Evolutionary conservation across 2,888 invertebrate genomes (phyloP).

Genomic region (Lithophane semibrunnea): DNA sequence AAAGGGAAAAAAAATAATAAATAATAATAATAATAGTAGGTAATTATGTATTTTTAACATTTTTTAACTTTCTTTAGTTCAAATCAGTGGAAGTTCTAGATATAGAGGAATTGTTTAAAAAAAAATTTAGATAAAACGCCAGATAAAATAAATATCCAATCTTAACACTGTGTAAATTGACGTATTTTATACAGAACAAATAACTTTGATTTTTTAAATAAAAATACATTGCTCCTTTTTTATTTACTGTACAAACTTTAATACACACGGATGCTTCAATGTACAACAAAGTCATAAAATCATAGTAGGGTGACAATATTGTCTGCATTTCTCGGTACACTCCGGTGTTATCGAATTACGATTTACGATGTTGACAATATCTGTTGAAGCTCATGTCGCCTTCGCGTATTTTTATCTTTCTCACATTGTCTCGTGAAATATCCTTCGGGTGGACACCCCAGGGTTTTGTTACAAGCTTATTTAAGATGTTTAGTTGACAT

Average conservation of each 20-base stretch:
- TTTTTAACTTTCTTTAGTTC: too few relatives aligned
- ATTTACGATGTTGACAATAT: conserved; percentile 84
- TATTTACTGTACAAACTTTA: background rate
- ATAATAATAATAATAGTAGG: too few relatives aligned
- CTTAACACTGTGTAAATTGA: too few relatives aligned
- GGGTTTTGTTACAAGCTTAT: conserved; percentile 63
- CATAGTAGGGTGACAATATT: conserved; percentile 75
- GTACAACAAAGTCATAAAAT: conserved; percentile 45
- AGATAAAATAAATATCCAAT: too few relatives aligned
- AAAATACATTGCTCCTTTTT: conserved; percentile 26
- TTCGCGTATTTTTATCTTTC: conserved; percentile 78
- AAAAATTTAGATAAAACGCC: too few relatives aligned
- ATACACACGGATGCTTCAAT: conserved; percentile 18
- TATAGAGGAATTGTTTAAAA: too few relatives aligned
- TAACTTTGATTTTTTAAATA: too few relatives aligned
- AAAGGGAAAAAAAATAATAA: too few relatives aligned
- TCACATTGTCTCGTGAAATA: conserved; percentile 77
- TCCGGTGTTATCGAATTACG: conserved; percentile 86
- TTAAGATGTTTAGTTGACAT: conserved; percentile 59
- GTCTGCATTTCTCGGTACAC: conserved; percentile 56
- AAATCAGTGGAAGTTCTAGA: too few relatives aligned
- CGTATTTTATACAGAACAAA: too few relatives aligned
- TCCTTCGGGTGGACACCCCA: conserved; percentile 61
- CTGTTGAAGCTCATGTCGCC: conserved; percentile 83
- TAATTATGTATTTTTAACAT: too few relatives aligned